Percentiles rank a stretch among this genome's conserved stretches.
Evolutionary conservation across 2,797 vertebrate species (phyloP).

Genomic region (Chelon labrosus): DNA sequence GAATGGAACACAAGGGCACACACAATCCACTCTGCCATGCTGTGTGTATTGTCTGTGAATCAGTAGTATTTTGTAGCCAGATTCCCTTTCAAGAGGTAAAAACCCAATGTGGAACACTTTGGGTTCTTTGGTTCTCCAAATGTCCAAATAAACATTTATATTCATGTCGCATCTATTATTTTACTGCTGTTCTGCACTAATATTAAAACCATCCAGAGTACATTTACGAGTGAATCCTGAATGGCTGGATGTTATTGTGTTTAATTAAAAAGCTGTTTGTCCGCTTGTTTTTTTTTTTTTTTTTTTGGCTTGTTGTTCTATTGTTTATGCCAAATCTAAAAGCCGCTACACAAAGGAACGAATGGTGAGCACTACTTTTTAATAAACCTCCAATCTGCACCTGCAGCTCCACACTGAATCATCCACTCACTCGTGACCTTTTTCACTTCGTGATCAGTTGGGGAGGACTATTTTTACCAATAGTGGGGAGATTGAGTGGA

Average conservation of each 20-base stretch:
- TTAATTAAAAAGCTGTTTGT: slow-evolving; percentile 39
- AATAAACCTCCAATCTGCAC: slow-evolving; percentile 23
- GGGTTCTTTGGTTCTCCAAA: too few species aligned
- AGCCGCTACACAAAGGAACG: background rate
- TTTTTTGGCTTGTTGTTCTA: slow-evolving; percentile 14
- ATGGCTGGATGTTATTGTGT: slow-evolving; percentile 25
- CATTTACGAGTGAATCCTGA: background rate
- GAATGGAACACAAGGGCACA: too few species aligned
- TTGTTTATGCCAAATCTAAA: slow-evolving; percentile 30
- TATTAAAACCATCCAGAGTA: background rate
- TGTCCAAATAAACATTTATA: background rate
- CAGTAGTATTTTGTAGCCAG: too few species aligned
- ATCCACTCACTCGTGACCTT: background rate
- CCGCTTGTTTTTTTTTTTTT: background rate
- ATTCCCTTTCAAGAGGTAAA: too few species aligned
- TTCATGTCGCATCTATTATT: background rate
- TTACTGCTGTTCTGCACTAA: too few species aligned
- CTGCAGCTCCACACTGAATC: background rate
- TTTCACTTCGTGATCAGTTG: background rate
- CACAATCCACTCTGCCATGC: too few species aligned
- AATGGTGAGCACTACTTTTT: background rate
- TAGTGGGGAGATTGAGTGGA: too few species aligned
- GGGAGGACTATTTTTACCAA: too few species aligned
- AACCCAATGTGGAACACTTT: too few species aligned
- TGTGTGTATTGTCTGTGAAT: too few species aligned